Evolutionary conservation across 2,888 invertebrate genomes (phyloP), one percentile per base, ranked within the genome.

Genomic region (Lepidonotus clava): DNA sequence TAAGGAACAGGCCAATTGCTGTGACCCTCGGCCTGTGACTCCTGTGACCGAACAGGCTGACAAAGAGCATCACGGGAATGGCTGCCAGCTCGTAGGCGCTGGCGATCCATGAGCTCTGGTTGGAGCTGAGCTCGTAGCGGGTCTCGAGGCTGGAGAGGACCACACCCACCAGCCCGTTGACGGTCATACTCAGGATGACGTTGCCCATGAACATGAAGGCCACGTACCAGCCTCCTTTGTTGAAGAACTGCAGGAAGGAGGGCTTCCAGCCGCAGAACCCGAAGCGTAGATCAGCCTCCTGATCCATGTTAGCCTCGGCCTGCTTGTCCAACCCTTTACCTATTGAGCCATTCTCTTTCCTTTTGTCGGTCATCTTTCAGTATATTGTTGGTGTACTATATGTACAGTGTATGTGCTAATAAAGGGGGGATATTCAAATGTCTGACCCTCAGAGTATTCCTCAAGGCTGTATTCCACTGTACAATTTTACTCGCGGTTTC

Each of bases 21-120:
- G 46, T 24, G 24, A 80, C 28, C 24, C 41, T 14, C 8, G 80
- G 80, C 46, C 80, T 24, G 46, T 80, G 80, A 28, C 24, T 41
- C 11, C 80, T 41, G 32, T 80, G 41, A 4, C 80, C 80, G 46
- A 80, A 80, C 18, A 80, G 14, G 38, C 71, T 71, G 21, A 85
- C 51, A 21, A 41, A 21, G 34, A 87, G 18, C 18, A 80, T 80
- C 1, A 61, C 76, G 5, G 85, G 85, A 28, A 87, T 77, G 6
- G 87, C 41, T 2, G 85, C 66, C 0, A 85, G 24, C 8, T 87
- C 87, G 32, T 87, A 87, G 21, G 83, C 61, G 14, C 46, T 61
- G 21, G 71, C 80, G 34, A 87, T 87, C 85, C 85, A 87, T 0
- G 87, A 87, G 40, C 85, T 85, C 67, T 87, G 85, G 4, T 8